These are phyloP conservation scores for Drosophila sucinea DNA, from an alignment of 1,140 invertebrate species.

Conservation along the genomic window DNA sequence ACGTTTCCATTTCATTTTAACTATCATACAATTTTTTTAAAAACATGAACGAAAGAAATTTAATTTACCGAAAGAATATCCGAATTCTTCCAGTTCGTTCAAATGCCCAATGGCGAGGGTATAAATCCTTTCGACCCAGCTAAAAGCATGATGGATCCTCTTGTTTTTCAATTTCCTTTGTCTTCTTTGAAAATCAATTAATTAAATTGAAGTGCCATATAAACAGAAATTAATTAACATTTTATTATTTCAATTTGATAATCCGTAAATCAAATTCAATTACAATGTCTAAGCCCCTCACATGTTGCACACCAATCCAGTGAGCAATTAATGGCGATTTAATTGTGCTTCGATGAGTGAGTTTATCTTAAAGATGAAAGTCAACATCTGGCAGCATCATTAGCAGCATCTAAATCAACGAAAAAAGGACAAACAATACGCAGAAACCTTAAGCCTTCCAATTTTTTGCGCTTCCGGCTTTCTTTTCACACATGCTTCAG, in stretches of 20 bases:
- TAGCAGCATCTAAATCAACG: not conserved
- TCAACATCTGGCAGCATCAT: constrained; percentile 3
- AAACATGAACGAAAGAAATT: too few relatives aligned
- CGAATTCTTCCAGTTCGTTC: too few relatives aligned
- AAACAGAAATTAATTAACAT: not conserved
- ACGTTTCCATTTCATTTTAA: too few relatives aligned
- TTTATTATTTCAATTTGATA: constrained; percentile 5
- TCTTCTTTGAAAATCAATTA: not conserved
- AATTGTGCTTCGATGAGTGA: not conserved
- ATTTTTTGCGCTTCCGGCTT: not conserved
- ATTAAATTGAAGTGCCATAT: not conserved
- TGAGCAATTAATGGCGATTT: not conserved
- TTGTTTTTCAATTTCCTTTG: too few relatives aligned
- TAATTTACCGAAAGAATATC: too few relatives aligned
- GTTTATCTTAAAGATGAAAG: not conserved
- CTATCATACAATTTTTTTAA: too few relatives aligned
- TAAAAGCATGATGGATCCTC: not conserved
- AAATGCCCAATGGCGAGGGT: too few relatives aligned
- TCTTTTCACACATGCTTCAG: constrained; percentile 10
- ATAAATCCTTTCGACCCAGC: not conserved
- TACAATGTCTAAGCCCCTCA: not conserved
- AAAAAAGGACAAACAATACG: not conserved
- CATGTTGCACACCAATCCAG: not conserved
- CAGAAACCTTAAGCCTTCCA: not conserved
- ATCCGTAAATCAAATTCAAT: not conserved